Conservation (phyloP, 2,888 invertebrate species). For the Drosophila histrio region DNA sequence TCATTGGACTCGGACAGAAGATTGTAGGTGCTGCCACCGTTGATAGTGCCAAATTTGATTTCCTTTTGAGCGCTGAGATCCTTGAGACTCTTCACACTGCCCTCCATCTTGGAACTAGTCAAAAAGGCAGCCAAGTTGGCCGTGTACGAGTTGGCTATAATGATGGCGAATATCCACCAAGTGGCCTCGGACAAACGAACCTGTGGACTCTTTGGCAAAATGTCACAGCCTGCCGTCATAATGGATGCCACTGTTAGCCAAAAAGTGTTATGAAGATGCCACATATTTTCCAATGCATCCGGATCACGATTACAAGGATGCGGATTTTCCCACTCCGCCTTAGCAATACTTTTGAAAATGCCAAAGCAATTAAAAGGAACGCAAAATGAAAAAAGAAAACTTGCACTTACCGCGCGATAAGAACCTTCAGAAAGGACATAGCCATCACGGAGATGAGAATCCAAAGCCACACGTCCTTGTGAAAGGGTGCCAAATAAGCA, state of each 20-base stretch:
- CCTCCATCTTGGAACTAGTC: slow-evolving; percentile 94
- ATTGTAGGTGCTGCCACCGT: slow-evolving; percentile 93
- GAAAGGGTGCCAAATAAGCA: slow-evolving; percentile 94
- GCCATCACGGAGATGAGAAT: slow-evolving; percentile 93
- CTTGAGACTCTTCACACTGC: slow-evolving; percentile 94
- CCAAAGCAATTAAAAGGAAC: background rate
- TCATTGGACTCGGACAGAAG: slow-evolving; percentile 96
- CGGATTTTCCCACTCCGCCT: slow-evolving; percentile 97
- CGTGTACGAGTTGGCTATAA: slow-evolving; percentile 94
- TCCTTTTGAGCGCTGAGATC: slow-evolving; percentile 95
- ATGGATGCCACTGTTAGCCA: slow-evolving; percentile 98
- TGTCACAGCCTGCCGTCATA: slow-evolving; percentile 97
- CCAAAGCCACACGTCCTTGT: slow-evolving; percentile 95
- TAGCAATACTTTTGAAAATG: slow-evolving; percentile 87
- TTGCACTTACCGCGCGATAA: slow-evolving; percentile 88
- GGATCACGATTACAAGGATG: slow-evolving; percentile 95
- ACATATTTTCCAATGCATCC: slow-evolving; percentile 94
- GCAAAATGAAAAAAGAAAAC: too few species aligned
- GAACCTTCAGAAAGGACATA: slow-evolving; percentile 92
- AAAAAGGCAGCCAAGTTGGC: slow-evolving; percentile 97
- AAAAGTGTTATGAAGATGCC: slow-evolving; percentile 93
- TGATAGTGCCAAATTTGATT: slow-evolving; percentile 95
- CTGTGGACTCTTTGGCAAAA: slow-evolving; percentile 93
- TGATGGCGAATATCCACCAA: slow-evolving; percentile 93
- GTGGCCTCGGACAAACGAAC: slow-evolving; percentile 91